Evolutionary conservation across 2,888 invertebrate species (phyloP).

Genomic region (Pycnomerus fuliginosus): DNA sequence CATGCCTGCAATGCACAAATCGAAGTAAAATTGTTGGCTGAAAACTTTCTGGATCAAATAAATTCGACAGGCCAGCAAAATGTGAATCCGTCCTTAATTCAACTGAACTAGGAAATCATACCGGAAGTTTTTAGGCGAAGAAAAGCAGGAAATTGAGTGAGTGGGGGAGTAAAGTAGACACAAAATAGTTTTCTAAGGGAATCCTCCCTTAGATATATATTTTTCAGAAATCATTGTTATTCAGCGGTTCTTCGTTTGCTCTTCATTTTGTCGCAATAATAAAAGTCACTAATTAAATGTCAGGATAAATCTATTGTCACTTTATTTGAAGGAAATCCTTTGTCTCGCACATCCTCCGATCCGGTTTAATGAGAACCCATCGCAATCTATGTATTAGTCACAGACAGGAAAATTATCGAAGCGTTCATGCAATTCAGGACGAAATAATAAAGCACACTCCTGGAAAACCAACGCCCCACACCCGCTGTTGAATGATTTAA

Average conservation of each 20-base stretch:
- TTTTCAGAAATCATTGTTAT: conserved; percentile 11
- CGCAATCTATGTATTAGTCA: conserved; percentile 25
- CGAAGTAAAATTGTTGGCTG: no score
- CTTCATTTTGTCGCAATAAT: conserved; percentile 7
- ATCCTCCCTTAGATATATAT: no score
- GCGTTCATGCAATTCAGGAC: conserved; percentile 32
- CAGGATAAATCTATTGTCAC: conserved; percentile 24
- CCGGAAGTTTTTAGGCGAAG: conserved; percentile 14
- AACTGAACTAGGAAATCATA: conserved; percentile 14
- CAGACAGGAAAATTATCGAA: conserved; percentile 35
- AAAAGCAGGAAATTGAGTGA: conserved; percentile 17
- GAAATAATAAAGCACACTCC: conserved; percentile 33
- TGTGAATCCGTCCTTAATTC: conserved; percentile 17
- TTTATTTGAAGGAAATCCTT: conserved; percentile 24
- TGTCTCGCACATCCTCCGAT: conserved; percentile 21
- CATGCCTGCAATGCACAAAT: no score
- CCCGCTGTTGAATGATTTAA: conserved; percentile 22
- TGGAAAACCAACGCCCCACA: conserved; percentile 25
- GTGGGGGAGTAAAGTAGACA: no score
- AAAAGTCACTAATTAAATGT: conserved; percentile 23
- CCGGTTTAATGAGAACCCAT: conserved; percentile 23
- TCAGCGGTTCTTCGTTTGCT: conserved; percentile 1
- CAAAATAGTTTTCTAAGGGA: no score
- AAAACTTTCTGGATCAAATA: no score
- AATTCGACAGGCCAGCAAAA: conserved; percentile 11